A percentile compares a stretch with the other conserved stretches of the same genome.
These are phyloP conservation scores for Drosophila hawaiiensis DNA, from an alignment of 2,888 invertebrate species.

Conservation along the genomic window DNA sequence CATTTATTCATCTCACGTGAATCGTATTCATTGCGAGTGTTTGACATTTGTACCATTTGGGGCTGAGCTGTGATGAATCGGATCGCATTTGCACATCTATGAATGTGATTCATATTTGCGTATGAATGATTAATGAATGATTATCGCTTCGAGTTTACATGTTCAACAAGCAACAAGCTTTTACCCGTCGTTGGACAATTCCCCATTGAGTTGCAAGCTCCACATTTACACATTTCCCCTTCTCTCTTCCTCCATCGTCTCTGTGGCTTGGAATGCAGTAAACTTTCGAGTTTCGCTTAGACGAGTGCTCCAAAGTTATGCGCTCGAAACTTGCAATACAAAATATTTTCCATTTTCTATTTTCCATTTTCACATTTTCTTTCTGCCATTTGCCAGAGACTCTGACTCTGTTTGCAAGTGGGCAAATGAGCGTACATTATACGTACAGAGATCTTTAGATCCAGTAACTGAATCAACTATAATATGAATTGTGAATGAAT, in stretches of 20 bases:
- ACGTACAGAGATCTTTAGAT: neutral
- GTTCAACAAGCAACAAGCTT: slow-evolving; percentile 12
- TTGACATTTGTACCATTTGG: neutral
- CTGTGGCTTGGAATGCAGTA: slow-evolving; percentile 60
- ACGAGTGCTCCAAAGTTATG: slow-evolving; percentile 45
- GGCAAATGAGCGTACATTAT: neutral
- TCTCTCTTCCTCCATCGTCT: neutral
- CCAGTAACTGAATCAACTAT: neutral
- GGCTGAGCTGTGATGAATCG: neutral
- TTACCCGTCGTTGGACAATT: neutral
- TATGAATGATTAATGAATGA: slow-evolving; percentile 69
- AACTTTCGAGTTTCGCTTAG: slow-evolving; percentile 56
- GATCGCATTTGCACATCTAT: slow-evolving; percentile 39
- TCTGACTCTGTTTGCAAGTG: neutral
- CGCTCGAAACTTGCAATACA: slow-evolving; percentile 45
- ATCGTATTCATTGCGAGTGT: neutral
- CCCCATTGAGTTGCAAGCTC: slow-evolving; percentile 9
- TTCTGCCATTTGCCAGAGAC: neutral
- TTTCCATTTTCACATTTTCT: slow-evolving; percentile 20
- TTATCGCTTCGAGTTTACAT: slow-evolving; percentile 50
- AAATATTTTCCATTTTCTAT: slow-evolving; percentile 35
- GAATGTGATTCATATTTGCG: slow-evolving; percentile 52
- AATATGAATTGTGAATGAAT: neutral
- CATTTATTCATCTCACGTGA: slow-evolving; percentile 15
- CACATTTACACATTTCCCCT: neutral